Percentiles rank a stretch among this genome's conserved stretches.
Conservation (phyloP, 2,888 invertebrate species). For the Tetanocera ferruginea region DNA sequence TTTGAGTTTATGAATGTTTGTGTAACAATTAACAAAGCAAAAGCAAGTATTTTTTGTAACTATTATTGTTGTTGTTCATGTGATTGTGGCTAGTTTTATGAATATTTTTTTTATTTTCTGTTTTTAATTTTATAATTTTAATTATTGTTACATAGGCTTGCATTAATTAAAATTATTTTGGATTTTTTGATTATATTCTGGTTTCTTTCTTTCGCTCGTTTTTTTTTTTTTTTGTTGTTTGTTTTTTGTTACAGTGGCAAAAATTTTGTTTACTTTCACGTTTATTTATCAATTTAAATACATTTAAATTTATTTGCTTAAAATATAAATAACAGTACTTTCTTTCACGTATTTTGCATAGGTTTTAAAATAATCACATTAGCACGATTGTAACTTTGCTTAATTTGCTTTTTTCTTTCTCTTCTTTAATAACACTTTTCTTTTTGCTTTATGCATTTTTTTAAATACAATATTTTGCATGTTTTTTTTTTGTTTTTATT, state of each 20-base stretch:
- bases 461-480: not conserved
- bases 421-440: not conserved
- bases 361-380: conserved; percentile 42
- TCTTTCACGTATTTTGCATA: conserved; percentile 33
- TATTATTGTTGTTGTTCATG: not conserved
- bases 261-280: not conserved
- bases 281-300: conserved; percentile 40
- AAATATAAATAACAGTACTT: conserved; percentile 35
- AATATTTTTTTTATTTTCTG: not conserved
- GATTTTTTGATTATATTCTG: conserved; percentile 15
- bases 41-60: not conserved
- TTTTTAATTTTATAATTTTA: conserved; percentile 13
- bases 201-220: no score
- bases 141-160: conserved; percentile 42
- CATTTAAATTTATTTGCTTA: conserved; percentile 26
- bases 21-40: not conserved
- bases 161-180: conserved; percentile 35
- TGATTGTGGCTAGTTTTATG: no score
- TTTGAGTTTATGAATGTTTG: not conserved
- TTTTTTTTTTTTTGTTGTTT: conserved; percentile 8
- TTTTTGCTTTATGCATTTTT: conserved; percentile 9
- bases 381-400: conserved; percentile 39
- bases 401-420: conserved; percentile 2
- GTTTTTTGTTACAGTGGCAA: conserved; percentile 18
- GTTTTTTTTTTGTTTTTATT: conserved; percentile 5